These are phyloP conservation scores for Aix galericulata DNA, from an alignment of 2,113 vertebrate genomes.

Conservation along the genomic window DNA sequence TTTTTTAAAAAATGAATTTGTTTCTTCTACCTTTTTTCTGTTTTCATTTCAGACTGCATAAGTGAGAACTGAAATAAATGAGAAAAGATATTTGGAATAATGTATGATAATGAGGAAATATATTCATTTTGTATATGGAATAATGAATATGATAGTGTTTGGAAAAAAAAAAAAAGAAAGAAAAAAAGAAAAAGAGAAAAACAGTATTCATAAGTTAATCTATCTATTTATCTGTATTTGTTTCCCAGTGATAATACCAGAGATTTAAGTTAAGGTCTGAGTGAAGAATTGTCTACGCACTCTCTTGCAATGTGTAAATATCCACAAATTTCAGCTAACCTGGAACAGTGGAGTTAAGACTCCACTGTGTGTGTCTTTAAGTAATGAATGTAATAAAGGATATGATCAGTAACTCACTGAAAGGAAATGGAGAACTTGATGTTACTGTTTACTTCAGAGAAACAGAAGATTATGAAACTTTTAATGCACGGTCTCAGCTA, in stretches of 20 bases:
- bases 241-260: neutral
- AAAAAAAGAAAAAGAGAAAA: neutral
- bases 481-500: neutral
- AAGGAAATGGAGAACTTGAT: neutral
- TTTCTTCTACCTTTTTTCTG: neutral
- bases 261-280: neutral
- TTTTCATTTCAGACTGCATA: neutral
- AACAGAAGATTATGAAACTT: neutral
- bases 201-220: neutral
- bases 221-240: too few relatives aligned
- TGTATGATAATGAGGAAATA: neutral
- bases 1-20: constrained; percentile 47
- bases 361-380: neutral
- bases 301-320: neutral
- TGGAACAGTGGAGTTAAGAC: neutral
- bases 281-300: neutral
- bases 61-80: constrained; percentile 29
- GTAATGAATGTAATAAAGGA: neutral
- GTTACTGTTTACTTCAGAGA: neutral
- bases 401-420: neutral
- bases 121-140: neutral
- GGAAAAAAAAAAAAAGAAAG: constrained; percentile 15
- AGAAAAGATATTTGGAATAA: neutral
- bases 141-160: neutral
- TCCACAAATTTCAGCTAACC: neutral